Evolutionary conservation across 2,113 vertebrate species (phyloP).

Genomic region (Trochalopteron elliotii): DNA sequence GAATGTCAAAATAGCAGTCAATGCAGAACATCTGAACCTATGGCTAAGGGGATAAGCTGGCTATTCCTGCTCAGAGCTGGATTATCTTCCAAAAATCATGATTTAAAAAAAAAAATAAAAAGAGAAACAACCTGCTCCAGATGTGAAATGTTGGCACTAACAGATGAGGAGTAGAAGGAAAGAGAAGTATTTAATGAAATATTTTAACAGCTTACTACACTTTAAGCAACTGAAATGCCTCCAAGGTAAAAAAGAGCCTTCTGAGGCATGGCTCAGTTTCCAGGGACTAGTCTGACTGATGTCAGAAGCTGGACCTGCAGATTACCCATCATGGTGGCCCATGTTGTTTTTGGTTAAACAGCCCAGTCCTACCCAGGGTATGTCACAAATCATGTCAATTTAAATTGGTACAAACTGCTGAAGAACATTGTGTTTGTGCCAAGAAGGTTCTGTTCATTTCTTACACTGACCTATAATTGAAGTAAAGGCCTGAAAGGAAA

Average conservation of each 20-base stretch:
- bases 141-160: neutral
- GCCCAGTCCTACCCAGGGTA: neutral
- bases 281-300: neutral
- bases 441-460: neutral
- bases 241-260: neutral
- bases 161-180: neutral
- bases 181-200: neutral
- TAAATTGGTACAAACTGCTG: neutral
- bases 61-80: neutral
- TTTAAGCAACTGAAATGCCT: neutral
- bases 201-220: neutral
- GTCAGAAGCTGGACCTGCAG: neutral
- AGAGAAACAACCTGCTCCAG: neutral
- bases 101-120: neutral
- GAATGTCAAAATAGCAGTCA: constrained; percentile 42
- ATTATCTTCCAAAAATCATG: neutral
- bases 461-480: neutral
- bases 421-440: neutral
- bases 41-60: neutral
- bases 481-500: neutral
- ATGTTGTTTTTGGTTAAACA: neutral
- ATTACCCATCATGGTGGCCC: neutral
- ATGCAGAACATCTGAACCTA: neutral
- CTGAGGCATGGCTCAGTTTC: neutral
- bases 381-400: neutral